Percentiles rank a stretch among this genome's conserved stretches.
Evolutionary conservation across 2,888 invertebrate genomes (phyloP).

Genomic region (Zaprionus obscuricornis): DNA sequence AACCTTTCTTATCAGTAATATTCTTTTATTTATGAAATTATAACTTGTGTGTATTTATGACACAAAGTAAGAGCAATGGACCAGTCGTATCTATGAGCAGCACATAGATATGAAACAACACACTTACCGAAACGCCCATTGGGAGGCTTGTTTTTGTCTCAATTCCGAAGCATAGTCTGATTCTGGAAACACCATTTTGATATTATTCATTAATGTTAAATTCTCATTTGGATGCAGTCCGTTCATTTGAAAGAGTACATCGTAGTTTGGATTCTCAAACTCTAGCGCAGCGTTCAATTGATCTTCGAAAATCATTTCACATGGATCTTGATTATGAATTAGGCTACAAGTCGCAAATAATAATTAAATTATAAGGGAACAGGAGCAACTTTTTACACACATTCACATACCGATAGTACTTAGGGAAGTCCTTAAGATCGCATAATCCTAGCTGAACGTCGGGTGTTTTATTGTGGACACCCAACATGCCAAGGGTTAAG

Average conservation of each 20-base stretch:
- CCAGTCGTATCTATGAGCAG: constrained; percentile 16
- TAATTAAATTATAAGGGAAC: background rate
- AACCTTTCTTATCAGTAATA: constrained; percentile 8
- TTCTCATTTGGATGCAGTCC: constrained; percentile 79
- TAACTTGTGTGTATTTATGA: too few species aligned
- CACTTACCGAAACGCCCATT: constrained; percentile 93
- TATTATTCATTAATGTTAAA: constrained; percentile 78
- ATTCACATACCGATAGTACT: constrained; percentile 91
- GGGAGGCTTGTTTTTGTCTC: constrained; percentile 94
- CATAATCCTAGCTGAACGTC: constrained; percentile 92
- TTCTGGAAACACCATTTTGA: constrained; percentile 90
- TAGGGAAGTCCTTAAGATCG: constrained; percentile 91
- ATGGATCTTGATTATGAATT: constrained; percentile 48
- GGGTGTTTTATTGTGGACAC: constrained; percentile 88
- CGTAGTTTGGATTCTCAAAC: constrained; percentile 95
- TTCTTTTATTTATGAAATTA: too few species aligned
- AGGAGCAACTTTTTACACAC: background rate
- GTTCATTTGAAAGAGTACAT: constrained; percentile 91
- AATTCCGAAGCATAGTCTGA: constrained; percentile 93
- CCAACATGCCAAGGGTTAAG: constrained; percentile 94
- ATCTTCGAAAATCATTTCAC: constrained; percentile 88
- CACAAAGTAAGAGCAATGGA: too few species aligned
- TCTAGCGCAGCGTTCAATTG: constrained; percentile 92
- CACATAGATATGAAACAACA: background rate
- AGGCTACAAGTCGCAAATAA: constrained; percentile 17